Percentiles rank a stretch among this genome's conserved stretches.
These are phyloP conservation scores for Machimus rusticus DNA, from an alignment of 2,888 invertebrate genomes.

Conservation along the genomic window DNA sequence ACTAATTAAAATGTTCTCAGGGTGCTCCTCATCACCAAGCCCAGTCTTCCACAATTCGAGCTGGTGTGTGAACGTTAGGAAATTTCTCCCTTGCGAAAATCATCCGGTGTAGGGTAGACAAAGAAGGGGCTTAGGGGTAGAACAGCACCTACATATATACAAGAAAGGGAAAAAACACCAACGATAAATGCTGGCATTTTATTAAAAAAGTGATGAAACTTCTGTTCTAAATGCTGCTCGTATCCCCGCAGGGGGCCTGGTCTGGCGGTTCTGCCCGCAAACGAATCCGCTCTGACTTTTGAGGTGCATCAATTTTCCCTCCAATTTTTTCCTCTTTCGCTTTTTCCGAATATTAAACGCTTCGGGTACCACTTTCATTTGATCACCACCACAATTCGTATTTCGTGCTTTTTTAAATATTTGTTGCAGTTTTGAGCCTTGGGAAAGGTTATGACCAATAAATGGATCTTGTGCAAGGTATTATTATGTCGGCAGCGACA, in stretches of 20 bases:
- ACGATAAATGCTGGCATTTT: not conserved
- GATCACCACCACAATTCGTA: not conserved
- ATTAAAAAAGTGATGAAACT: not conserved
- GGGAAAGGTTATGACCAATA: not conserved
- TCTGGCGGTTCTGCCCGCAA: not conserved
- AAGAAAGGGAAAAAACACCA: not conserved
- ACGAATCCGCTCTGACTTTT: not conserved
- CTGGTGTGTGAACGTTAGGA: not conserved
- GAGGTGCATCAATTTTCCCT: not conserved
- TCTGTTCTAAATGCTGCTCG: not conserved
- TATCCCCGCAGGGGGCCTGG: not conserved
- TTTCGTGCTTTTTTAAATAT: not conserved
- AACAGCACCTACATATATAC: not conserved
- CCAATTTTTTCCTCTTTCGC: not conserved
- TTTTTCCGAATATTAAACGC: not conserved
- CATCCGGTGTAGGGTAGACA: not conserved
- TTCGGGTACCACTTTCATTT: not conserved
- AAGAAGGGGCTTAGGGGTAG: not conserved
- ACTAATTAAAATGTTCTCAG: constrained; percentile 28
- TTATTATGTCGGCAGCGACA: not conserved
- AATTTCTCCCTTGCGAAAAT: not conserved
- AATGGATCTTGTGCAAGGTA: not conserved
- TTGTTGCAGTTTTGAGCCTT: not conserved
- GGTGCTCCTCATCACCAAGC: not conserved
- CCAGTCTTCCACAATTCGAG: not conserved